Percentiles rank a stretch among this genome's conserved stretches.
Conservation (phyloP, 2,113 vertebrate genomes). For the Stictonetta naevosa region DNA sequence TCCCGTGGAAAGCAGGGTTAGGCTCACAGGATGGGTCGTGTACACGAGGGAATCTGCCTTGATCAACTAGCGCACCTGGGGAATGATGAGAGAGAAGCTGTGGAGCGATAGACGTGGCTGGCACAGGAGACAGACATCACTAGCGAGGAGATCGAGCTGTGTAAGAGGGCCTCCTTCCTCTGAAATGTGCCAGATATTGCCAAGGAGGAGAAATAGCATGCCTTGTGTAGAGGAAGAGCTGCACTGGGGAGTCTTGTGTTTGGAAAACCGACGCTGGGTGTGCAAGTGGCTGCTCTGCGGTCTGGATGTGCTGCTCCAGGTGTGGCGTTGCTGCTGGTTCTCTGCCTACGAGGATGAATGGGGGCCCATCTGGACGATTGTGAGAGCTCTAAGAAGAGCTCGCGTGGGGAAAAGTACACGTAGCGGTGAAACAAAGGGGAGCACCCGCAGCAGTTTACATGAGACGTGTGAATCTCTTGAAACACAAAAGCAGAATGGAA, state of each 20-base stretch:
- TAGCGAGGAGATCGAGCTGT: not conserved
- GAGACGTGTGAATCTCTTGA: not conserved
- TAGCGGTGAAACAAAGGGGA: not conserved
- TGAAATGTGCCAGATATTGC: not conserved
- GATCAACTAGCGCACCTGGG: accelerated
- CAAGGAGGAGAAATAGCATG: not conserved
- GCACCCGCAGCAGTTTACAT: not conserved
- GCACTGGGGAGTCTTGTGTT: too few species aligned
- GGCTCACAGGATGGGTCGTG: too few species aligned
- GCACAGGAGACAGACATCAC: accelerated
- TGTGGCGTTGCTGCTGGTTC: too few species aligned
- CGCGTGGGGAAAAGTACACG: accelerated
- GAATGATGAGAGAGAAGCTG: not conserved
- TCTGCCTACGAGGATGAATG: not conserved
- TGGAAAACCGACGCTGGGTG: accelerated
- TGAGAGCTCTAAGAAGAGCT: accelerated
- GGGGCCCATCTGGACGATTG: accelerated
- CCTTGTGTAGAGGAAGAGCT: not conserved
- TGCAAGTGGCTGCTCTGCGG: not conserved
- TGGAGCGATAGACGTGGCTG: not conserved
- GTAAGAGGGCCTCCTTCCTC: not conserved
- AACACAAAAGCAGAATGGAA: not conserved
- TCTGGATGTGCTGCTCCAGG: not conserved
- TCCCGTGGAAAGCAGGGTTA: not conserved
- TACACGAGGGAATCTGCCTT: not conserved